phyloP scores from a whole-genome alignment of 2,888 invertebrate genomes.

The Platyscelio sp. region DNA sequence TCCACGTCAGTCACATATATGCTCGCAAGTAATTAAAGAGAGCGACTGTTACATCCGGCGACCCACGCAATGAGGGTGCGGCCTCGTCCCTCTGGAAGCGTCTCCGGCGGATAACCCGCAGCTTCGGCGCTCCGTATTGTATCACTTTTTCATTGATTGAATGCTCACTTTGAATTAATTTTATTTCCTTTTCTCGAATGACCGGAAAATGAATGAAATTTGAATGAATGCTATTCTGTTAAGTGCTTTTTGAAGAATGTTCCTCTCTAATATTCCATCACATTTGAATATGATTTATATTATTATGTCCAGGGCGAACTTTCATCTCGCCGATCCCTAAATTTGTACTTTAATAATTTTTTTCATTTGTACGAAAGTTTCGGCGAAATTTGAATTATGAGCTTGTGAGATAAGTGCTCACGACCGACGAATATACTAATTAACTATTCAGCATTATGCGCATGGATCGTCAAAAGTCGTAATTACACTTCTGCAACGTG shows the following conservation, averaged over 20 bases:
- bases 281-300: conserved; percentile 59
- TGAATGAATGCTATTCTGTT: conserved; percentile 25
- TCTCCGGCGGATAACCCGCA: conserved; percentile 69
- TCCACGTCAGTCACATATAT: conserved; percentile 69
- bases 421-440: conserved; percentile 54
- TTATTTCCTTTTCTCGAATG: conserved; percentile 28
- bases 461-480: conserved; percentile 52
- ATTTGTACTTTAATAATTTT: conserved; percentile 61
- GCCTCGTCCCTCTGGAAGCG: conserved; percentile 72
- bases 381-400: conserved; percentile 53
- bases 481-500: conserved; percentile 36
- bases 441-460: conserved; percentile 60
- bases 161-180: conserved; percentile 45
- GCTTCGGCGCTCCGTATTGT: conserved; percentile 47
- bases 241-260: conserved; percentile 42
- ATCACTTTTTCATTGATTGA: conserved; percentile 61
- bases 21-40: conserved; percentile 84
- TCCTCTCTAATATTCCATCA: conserved; percentile 40
- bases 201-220: conserved; percentile 50
- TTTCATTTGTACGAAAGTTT: conserved; percentile 52
- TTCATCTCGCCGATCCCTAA: conserved; percentile 49
- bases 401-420: conserved; percentile 48
- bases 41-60: conserved; percentile 85
- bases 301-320: conserved; percentile 36
- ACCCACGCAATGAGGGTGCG: conserved; percentile 85